Conservation (phyloP, 2,113 vertebrate genomes). For the Rhodinocichla rosea region DNA sequence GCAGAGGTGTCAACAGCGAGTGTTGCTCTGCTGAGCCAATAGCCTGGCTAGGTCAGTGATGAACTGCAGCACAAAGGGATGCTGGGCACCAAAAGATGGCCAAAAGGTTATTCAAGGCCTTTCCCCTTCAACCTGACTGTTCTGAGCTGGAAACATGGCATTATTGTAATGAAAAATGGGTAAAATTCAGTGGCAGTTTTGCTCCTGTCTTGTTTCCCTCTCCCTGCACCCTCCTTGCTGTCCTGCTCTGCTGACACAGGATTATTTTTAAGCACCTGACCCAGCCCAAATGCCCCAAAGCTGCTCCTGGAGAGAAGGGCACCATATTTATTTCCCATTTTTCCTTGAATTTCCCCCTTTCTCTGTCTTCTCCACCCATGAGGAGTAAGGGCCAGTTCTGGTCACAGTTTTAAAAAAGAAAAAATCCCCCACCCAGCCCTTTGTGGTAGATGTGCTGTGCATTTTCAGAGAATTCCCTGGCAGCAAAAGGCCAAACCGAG, state of each 20-base stretch:
- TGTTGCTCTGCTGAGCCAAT: background rate
- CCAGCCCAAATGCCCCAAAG: background rate
- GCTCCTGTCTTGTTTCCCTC: background rate
- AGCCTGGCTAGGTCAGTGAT: background rate
- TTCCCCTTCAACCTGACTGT: background rate
- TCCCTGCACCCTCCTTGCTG: background rate
- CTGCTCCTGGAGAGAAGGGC: background rate
- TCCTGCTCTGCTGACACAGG: background rate
- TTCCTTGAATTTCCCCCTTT: background rate
- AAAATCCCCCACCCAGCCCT: background rate
- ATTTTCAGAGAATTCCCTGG: background rate
- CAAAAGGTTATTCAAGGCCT: background rate
- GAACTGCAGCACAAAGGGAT: background rate
- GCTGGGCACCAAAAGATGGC: background rate
- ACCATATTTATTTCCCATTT: background rate
- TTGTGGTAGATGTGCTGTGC: rapidly evolving
- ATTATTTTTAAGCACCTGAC: background rate
- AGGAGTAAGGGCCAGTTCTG: background rate
- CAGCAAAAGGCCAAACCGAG: background rate
- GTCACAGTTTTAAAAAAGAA: background rate
- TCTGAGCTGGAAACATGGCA: background rate
- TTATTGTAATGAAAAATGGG: background rate
- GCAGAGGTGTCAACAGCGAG: background rate
- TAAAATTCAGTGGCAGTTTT: background rate
- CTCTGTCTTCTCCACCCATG: background rate